Conservation (phyloP, 2,888 invertebrate species). For the Phortica magna region DNA sequence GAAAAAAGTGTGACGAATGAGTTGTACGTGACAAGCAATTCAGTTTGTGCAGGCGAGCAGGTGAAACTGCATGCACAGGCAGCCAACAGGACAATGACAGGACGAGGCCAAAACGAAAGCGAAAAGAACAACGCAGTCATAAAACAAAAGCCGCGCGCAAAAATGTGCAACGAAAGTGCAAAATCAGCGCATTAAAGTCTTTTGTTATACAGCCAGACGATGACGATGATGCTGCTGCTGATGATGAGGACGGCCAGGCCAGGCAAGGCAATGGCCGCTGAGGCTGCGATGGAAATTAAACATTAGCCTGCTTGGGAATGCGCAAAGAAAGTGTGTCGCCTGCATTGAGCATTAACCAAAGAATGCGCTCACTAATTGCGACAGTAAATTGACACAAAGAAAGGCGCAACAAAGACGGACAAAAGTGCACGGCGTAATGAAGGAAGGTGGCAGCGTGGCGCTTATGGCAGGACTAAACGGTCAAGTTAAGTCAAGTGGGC, state of each 20-base stretch:
- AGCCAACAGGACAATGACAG: not conserved
- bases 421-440: too few species aligned
- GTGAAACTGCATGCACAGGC: too few species aligned
- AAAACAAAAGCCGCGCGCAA: not conserved
- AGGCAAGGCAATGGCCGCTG: too few species aligned
- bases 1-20: constrained; percentile 10
- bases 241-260: too few species aligned
- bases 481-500: not conserved
- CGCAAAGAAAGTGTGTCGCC: constrained; percentile 25
- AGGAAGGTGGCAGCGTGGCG: not conserved
- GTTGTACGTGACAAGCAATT: constrained; percentile 15
- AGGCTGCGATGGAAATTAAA: constrained; percentile 4
- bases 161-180: not conserved
- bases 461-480: not conserved
- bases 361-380: not conserved
- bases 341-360: not conserved
- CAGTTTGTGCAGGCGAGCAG: not conserved
- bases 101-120: not conserved
- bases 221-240: too few species aligned
- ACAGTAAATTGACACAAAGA: not conserved
- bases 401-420: too few species aligned
- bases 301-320: not conserved
- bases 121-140: constrained; percentile 1
- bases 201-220: constrained; percentile 6
- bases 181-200: constrained; percentile 3